Percentiles rank a stretch among this genome's conserved stretches.
Evolutionary conservation across 2,888 invertebrate species (phyloP).

Genomic region (Priocnemis perturbator): DNA sequence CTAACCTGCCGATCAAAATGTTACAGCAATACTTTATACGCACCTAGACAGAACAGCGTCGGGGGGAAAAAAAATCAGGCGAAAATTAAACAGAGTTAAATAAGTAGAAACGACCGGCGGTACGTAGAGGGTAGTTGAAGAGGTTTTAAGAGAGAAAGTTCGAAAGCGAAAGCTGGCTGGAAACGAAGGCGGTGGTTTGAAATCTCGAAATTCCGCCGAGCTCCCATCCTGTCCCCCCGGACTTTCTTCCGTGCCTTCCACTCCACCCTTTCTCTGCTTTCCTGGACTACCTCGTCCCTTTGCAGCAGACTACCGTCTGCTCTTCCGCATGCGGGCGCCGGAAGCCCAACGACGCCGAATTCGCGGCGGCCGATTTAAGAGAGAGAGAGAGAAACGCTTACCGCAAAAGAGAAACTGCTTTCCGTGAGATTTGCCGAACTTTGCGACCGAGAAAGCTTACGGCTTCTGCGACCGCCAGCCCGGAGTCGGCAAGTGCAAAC

Average conservation of each 20-base stretch:
- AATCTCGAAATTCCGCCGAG: slow-evolving; percentile 30
- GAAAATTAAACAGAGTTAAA: not conserved
- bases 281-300: too few relatives aligned
- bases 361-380: slow-evolving; percentile 3
- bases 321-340: not conserved
- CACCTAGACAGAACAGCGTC: too few relatives aligned
- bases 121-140: slow-evolving; percentile 9
- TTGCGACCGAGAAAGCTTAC: too few relatives aligned
- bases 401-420: too few relatives aligned
- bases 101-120: slow-evolving; percentile 7
- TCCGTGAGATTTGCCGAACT: too few relatives aligned
- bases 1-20: too few relatives aligned
- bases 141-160: slow-evolving; percentile 33
- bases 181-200: slow-evolving; percentile 25
- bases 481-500: too few relatives aligned
- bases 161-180: slow-evolving; percentile 34
- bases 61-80: not conserved
- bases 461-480: too few relatives aligned
- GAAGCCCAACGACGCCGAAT: not conserved
- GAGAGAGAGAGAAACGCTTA: slow-evolving; percentile 11
- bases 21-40: too few relatives aligned
- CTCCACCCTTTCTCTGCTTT: not conserved
- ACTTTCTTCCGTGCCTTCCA: not conserved
- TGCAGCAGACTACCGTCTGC: too few relatives aligned
- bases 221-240: slow-evolving; percentile 29